Evolutionary conservation across 2,797 vertebrate genomes (phyloP), one percentile per base, ranked within the genome.

Genomic region (Neomorphus geoffroyi): DNA sequence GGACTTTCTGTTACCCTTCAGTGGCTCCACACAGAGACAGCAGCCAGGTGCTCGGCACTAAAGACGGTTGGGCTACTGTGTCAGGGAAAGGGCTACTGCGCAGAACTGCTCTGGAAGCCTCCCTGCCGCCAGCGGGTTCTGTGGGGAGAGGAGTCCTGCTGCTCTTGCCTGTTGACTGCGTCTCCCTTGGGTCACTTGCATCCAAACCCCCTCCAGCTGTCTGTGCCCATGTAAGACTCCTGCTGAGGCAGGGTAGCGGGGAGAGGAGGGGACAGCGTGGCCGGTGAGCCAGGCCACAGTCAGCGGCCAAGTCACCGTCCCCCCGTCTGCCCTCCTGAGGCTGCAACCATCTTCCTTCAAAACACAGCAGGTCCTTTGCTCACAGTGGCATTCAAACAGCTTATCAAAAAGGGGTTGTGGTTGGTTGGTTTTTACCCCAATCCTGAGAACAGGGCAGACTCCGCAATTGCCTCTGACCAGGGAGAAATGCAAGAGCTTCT

Each of bases 361-460:
- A 92, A 86, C 77, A 88, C 0, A 11, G 91, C 87, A 95, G 96
- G 92, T 97, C 97, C 94, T 97, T 96, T 95, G 91, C 96, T 95
- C 97, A 97, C 96, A 33, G 92, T 1, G 84, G 96, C 96, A 93
- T 95, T 96, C 80, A 80, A 35, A 71, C 51, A 92, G 79, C 62
- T 94, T 71, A 95, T 17, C 93, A 87, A 53, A 90, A 58, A 41
- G 69, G 71, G 57, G 5, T 67, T 83, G 8, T 67, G 27, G 2
- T 15, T 21, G 87, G n/a, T 67, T 57, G 65, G 26, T 27, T 95
- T 97, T 96, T 96, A 97, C 96, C 93, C 92, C 96, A 75, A 95
- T 97, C 97, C 97, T 97, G 96, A 96, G 96, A 97, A 97, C 95
- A 13, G 93, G 86, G 95, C 91, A 92, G 95, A 90, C 7, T 57